Percentiles rank a stretch among this genome's conserved stretches.
Conservation (phyloP, 2,797 vertebrate genomes). For the Nannoperca australis region DNA sequence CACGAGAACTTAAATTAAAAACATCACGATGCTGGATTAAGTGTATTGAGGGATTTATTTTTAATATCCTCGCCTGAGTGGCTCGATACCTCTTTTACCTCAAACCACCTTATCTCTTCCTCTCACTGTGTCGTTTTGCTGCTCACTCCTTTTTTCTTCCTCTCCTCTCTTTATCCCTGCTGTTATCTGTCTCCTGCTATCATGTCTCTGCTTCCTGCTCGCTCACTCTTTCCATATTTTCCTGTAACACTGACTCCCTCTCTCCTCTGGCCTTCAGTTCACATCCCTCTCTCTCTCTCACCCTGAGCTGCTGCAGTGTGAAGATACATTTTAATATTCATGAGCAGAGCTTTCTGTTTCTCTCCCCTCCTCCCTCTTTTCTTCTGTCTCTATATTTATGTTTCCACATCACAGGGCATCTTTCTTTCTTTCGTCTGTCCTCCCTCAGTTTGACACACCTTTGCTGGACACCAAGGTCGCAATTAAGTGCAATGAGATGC, state of each 20-base stretch:
- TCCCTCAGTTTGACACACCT: conserved; percentile 31
- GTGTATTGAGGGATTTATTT: conserved; percentile 58
- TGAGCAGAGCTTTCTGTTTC: conserved; percentile 49
- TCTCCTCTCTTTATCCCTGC: conserved; percentile 22
- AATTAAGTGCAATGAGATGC: conserved; percentile 51
- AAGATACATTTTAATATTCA: conserved; percentile 71
- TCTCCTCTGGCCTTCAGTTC: conserved; percentile 28
- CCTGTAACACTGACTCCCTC: conserved; percentile 35
- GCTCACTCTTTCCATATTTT: conserved; percentile 39
- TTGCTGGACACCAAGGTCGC: conserved; percentile 27
- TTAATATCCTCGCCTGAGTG: conserved; percentile 46
- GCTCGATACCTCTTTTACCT: conserved; percentile 45
- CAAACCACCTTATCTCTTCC: conserved; percentile 38
- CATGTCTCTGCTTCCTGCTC: conserved; percentile 31
- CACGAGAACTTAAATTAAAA: conserved; percentile 33
- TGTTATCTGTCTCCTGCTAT: conserved; percentile 27
- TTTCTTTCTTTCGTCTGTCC: conserved; percentile 10
- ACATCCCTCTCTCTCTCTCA: conserved; percentile 42
- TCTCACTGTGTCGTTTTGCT: conserved; percentile 5
- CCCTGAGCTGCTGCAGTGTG: conserved; percentile 62
- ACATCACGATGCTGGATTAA: conserved; percentile 54
- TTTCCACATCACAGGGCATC: conserved; percentile 48
- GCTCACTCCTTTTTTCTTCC: neutral
- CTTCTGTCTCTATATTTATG: conserved; percentile 42
- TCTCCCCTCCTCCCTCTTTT: conserved; percentile 32